A percentile compares a stretch with the other conserved stretches of the same genome.
phyloP scores from a whole-genome alignment of 2,797 vertebrate species.

The Takifugu ocellatus region DNA sequence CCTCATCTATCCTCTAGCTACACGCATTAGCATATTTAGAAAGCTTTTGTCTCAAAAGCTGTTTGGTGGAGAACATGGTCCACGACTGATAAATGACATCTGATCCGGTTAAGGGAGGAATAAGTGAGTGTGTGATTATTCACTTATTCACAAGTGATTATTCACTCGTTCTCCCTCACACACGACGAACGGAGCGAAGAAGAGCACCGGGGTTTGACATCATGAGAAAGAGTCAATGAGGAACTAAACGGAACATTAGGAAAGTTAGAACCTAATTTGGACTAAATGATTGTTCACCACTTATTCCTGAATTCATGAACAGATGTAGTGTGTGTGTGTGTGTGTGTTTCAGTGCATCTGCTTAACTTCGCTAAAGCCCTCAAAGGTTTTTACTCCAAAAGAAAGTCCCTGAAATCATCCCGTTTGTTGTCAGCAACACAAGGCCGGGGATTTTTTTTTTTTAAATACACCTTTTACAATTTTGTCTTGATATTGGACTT shows the following conservation, averaged over 20 bases:
- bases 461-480: no score
- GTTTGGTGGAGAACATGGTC: slow-evolving; percentile 25
- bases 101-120: slow-evolving; percentile 21
- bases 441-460: no score
- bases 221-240: slow-evolving; percentile 16
- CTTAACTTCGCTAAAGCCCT: no score
- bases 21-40: slow-evolving; percentile 22
- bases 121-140: slow-evolving; percentile 29
- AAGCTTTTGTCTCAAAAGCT: slow-evolving; percentile 14
- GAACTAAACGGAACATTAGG: no score
- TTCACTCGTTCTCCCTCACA: slow-evolving; percentile 8
- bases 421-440: no score
- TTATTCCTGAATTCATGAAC: neutral
- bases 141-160: slow-evolving; percentile 13
- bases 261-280: neutral
- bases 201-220: slow-evolving; percentile 21
- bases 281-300: neutral
- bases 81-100: slow-evolving; percentile 16
- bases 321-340: slow-evolving; percentile 8
- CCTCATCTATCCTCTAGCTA: slow-evolving; percentile 4
- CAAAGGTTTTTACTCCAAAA: no score
- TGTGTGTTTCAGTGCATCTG: slow-evolving; percentile 6
- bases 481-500: no score
- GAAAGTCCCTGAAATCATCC: no score
- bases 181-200: slow-evolving; percentile 5